Base-by-base conservation (phyloP, 2,888 invertebrate genomes). In the Stegana nigrithorax region DNA sequence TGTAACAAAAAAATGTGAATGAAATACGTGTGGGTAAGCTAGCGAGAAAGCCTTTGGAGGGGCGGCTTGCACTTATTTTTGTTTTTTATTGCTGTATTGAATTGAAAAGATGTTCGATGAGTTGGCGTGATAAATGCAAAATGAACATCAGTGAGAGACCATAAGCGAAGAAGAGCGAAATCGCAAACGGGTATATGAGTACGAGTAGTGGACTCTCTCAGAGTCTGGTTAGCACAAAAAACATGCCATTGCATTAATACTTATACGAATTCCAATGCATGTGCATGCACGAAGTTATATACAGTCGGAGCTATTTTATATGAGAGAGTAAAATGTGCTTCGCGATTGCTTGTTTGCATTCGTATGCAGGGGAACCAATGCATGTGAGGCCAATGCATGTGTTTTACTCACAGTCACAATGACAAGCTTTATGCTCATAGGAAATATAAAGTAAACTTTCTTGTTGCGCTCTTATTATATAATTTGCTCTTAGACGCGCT, bases 41-140 rank as follows among this genome's bases (percentile, higher is more conserved):
- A 36, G 42, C 42, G 42, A n/a, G 36, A n/a, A n/a, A n/a, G n/a
- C n/a, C n/a, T n/a, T n/a, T n/a, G n/a, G n/a, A n/a, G n/a, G n/a
- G n/a, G n/a, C n/a, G n/a, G n/a, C n/a, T n/a, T n/a, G n/a, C n/a
- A n/a, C n/a, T n/a, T n/a, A n/a, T n/a, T n/a, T n/a, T n/a, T n/a
- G n/a, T 69, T 45, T 71, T 23, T 76, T 72, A 71, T 78, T 78
- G 75, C 75, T 76, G 79, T 78, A 59, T 73, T 65, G 66, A 19
- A 10, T 21, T 23, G 61, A n/a, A n/a, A n/a, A n/a, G n/a, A n/a
- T 61, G 50, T 65, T n/a, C 47, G 7, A 21, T 45, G 8, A 21
- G 47, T 47, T 2, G 17, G 47, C 7, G 55, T 29, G 55, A 39
- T 39, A 65, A 57, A 51, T 66, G 60, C 64, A 60, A 64, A 67